Conservation (phyloP, 2,113 vertebrate genomes). For the Anolis carolinensis region DNA sequence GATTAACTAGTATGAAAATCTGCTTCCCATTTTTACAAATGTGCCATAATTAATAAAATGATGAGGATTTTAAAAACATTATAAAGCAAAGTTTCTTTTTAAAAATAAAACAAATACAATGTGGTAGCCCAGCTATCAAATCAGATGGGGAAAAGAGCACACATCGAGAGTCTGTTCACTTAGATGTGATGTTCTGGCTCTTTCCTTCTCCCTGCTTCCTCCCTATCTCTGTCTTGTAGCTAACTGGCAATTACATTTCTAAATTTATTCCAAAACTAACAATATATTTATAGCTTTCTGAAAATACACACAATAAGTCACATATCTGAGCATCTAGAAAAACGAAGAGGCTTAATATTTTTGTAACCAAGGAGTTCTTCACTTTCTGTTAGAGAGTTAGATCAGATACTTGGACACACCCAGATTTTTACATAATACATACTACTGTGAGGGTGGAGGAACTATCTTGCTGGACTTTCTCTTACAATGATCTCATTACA, state of each 20-base stretch:
- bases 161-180: slow-evolving; percentile 28
- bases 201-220: not conserved
- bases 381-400: slow-evolving; percentile 59
- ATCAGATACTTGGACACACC: slow-evolving; percentile 58
- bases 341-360: slow-evolving; percentile 48
- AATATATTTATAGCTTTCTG: slow-evolving; percentile 16
- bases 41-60: slow-evolving; percentile 38
- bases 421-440: slow-evolving; percentile 78
- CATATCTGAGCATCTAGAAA: slow-evolving; percentile 45
- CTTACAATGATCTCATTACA: slow-evolving; percentile 84
- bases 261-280: slow-evolving; percentile 41
- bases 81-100: not conserved
- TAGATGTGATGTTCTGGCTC: slow-evolving; percentile 31
- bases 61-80: not conserved
- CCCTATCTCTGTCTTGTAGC: slow-evolving; percentile 34
- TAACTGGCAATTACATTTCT: slow-evolving; percentile 40
- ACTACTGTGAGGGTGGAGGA: slow-evolving; percentile 78
- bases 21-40: slow-evolving; percentile 14
- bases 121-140: slow-evolving; percentile 26
- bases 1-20: slow-evolving; percentile 44
- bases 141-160: slow-evolving; percentile 26
- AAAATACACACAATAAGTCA: slow-evolving; percentile 32
- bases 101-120: slow-evolving; percentile 27
- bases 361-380: slow-evolving; percentile 37
- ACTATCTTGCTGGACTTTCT: slow-evolving; percentile 81